These are phyloP conservation scores for Drosophila baimaii DNA, from an alignment of 1,140 invertebrate species.

Conservation along the genomic window DNA sequence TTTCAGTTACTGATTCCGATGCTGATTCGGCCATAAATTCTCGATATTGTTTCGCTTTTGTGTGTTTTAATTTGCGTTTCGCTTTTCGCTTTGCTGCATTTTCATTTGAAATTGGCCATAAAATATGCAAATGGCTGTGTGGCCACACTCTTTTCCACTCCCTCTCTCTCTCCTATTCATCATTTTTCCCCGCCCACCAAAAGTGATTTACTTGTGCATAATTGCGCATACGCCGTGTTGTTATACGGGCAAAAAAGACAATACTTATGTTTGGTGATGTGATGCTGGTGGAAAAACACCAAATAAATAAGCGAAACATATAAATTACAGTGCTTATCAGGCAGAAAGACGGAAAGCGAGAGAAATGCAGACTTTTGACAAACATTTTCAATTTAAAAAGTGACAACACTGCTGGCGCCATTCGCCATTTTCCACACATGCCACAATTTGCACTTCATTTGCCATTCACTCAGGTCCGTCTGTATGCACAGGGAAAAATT, in stretches of 20 bases:
- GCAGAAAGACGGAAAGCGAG: conserved; percentile 20
- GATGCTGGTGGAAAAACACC: conserved; percentile 6
- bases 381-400: conserved; percentile 78
- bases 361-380: conserved; percentile 57
- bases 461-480: conserved; percentile 36
- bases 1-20: conserved; percentile 40
- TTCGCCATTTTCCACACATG: conserved; percentile 28
- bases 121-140: conserved; percentile 71
- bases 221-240: conserved; percentile 37
- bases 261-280: conserved; percentile 20
- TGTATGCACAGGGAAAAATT: conserved; percentile 1
- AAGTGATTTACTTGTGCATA: conserved; percentile 45
- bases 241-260: background rate
- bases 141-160: background rate
- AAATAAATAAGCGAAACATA: conserved; percentile 43
- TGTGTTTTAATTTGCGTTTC: conserved; percentile 66
- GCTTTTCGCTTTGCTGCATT: conserved; percentile 66
- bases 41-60: conserved; percentile 72
- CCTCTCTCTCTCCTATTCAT: background rate
- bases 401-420: conserved; percentile 53
- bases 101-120: conserved; percentile 72
- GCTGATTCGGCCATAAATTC: conserved; percentile 63
- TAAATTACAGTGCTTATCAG: conserved; percentile 58
- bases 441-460: conserved; percentile 62
- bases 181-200: background rate